Evolutionary conservation across 30 jellyfish, hydroid and myxozoan species (phyloP).

Genomic region (Turritopsis rubra): DNA sequence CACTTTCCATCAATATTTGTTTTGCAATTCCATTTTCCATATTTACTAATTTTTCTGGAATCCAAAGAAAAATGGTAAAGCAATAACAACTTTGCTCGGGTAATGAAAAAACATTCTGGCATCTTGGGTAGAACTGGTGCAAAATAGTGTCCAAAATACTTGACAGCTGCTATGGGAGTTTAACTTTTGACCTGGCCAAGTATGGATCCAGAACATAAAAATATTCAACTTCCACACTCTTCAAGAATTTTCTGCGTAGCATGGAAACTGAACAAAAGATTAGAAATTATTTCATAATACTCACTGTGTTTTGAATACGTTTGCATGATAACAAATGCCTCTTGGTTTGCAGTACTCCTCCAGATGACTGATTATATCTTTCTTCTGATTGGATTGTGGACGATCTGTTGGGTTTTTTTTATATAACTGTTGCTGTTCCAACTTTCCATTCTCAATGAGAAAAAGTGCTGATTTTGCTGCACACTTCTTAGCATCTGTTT

Average conservation of each 20-base stretch:
- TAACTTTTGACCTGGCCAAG: too few relatives aligned
- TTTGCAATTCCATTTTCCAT: not conserved
- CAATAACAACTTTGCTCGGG: not conserved
- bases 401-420: not conserved
- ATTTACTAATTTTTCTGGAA: not conserved
- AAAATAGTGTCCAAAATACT: too few relatives aligned
- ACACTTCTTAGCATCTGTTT: not conserved
- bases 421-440: not conserved
- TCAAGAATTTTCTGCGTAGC: too few relatives aligned
- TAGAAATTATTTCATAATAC: not conserved
- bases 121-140: too few relatives aligned
- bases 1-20: not conserved
- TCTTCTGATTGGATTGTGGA: not conserved
- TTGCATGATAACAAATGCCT: not conserved
- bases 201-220: too few relatives aligned
- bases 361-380: not conserved
- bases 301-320: not conserved
- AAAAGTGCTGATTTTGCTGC: conserved; percentile 8
- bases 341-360: conserved; percentile 14
- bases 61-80: not conserved
- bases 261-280: too few relatives aligned
- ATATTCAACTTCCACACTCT: too few relatives aligned
- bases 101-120: too few relatives aligned
- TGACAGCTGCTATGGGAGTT: too few relatives aligned
- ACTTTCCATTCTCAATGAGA: not conserved